These are phyloP conservation scores for Phenganax stokvisi DNA, from an alignment of 92 coral and sea anemone genomes.

Conservation along the genomic window DNA sequence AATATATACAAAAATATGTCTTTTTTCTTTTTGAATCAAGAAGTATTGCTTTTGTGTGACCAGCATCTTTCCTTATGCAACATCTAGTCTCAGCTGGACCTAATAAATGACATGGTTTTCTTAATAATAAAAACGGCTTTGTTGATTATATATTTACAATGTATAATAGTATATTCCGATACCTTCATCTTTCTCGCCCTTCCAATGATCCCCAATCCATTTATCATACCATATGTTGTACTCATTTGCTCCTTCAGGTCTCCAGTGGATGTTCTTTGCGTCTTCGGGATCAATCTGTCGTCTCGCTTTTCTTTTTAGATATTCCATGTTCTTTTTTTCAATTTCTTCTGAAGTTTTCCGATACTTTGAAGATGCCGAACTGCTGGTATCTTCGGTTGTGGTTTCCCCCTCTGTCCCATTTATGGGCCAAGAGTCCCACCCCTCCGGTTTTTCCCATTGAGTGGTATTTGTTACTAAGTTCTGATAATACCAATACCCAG, in stretches of 20 bases:
- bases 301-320: conserved; percentile 64
- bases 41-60: conserved; percentile 77
- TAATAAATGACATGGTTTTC: conserved; percentile 3
- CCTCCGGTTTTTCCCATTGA: conserved; percentile 81
- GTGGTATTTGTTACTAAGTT: conserved; percentile 55
- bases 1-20: conserved; percentile 85
- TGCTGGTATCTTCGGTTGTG: conserved; percentile 1
- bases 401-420: conserved; percentile 13
- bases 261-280: conserved; percentile 77
- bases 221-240: conserved; percentile 98
- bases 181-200: conserved; percentile 66
- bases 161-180: not conserved
- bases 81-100: conserved; percentile 95
- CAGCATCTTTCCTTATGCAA: conserved; percentile 82
- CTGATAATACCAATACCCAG: conserved; percentile 73
- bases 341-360: conserved; percentile 52
- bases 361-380: not conserved
- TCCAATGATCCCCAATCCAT: conserved; percentile 98
- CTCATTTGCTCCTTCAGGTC: conserved; percentile 94
- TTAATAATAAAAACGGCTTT: not conserved
- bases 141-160: not conserved
- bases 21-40: conserved; percentile 68
- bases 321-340: conserved; percentile 49
- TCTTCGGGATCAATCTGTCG: conserved; percentile 80
- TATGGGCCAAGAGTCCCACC: conserved; percentile 68